Evolutionary conservation across 2,888 invertebrate genomes (phyloP), one percentile per base, ranked within the genome.

Genomic region (Melanostoma mellinum): DNA sequence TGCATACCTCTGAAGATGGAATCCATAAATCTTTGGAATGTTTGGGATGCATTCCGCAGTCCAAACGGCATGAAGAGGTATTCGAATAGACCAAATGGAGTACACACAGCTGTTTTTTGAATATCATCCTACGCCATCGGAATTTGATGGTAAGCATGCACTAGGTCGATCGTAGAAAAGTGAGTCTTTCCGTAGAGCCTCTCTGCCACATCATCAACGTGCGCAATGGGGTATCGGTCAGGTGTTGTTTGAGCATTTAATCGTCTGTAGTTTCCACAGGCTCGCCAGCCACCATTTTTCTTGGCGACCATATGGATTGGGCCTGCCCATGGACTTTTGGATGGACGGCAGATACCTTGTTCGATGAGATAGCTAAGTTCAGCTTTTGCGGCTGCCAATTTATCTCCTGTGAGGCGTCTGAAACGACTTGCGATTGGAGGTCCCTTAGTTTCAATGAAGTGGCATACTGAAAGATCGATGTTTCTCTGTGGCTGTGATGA

Each of bases 331-430:
- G 86, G 82, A 55, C 90, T 90, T 4, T 87, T 88, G 0, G 91
- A 91, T 0, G 90, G 91, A 6, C 90, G 86, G 44, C 90, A 89
- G 6, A 91, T 89, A 0, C 91, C 91, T 20, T 87, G 77, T 42
- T 91, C 87, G 3, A 76, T 20, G 8, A 85, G 20, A n/a, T 20
- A 1, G 20, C 20, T 20, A 20, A 20, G 20, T 20, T 20, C 20
- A 20, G 20, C 20, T 20, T 20, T 20, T 20, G 20, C 20, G 20
- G 20, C 20, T 20, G 20, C 20, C 1, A 20, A 20, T 20, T 20
- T 52, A 52, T 33, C 56, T 38, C 56, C 56, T 40, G 56, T 40
- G 40, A 58, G 56, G 56, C 56, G 42, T 58, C 38, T 58, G 56
- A 42, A 58, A 32, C 46, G 44, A 9, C 61, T 46, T 35, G 35